Evolutionary conservation across 2,888 invertebrate genomes (phyloP), one percentile per base, ranked within the genome.

Genomic region (Tupiocoris notatus): DNA sequence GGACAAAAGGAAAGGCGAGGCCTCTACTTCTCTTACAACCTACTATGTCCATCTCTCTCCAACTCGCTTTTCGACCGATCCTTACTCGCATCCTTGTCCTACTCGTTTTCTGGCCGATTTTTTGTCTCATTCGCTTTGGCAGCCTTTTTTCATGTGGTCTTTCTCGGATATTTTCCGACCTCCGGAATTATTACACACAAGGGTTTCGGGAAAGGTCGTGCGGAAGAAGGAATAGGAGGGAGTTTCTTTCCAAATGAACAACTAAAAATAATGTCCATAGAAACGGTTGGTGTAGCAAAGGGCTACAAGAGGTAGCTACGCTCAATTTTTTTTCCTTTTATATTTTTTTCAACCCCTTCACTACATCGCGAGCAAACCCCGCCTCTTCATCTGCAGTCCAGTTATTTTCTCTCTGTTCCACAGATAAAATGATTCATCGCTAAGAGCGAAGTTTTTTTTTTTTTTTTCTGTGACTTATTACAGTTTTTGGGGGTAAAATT

Each of bases 161-260:
- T 22, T 67, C 67, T 67, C 67, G 39, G 39, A 12, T 39, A 39
- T 67, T 56, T 22, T 22, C 57, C 67, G 25, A 21, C 21, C 70
- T 39, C 59, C 70, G 24, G 59, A 70, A 59, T 70, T 70, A 70
- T 70, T 70, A 70, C 18, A 68, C 68, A 2, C 12, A 68, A 59
- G 39, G 59, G 70, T 57, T 18, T 22, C 59, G 59, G 58, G 24
- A 59, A 67, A 58, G n/a, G n/a, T n/a, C n/a, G n/a, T n/a, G n/a
- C n/a, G 39, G 39, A 7, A 12, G 39, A 39, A 12, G 39, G 39
- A 12, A 39, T 7, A 12, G 39, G 39, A 12, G 12, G 39, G 39
- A 39, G 70, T 70, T 70, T 70, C 70, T 70, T 70, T 70, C 70
- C 70, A 70, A 70, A 70, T 70, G 70, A 70, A 70, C 70, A 70